Evolutionary conservation across 2,888 invertebrate genomes (phyloP), one percentile per base, ranked within the genome.

Genomic region (Rhamphomyia laevipes): DNA sequence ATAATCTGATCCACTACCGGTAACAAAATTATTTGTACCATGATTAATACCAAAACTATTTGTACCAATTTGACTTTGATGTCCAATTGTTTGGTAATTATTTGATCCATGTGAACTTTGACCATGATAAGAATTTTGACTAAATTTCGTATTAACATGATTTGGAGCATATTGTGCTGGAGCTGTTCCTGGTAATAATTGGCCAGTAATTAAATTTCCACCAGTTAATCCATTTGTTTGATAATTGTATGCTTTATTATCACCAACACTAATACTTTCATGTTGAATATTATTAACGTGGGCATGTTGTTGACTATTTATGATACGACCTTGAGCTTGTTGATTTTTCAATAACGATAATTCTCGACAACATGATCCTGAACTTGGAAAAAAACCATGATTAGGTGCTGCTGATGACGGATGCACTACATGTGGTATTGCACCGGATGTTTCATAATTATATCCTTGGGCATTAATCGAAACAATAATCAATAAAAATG

Each of bases 141-240:
- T 27, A 27, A 7, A 27, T 27, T 27, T 27, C 4, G 2, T 27
- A 27, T 27, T 27, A 7, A 27, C 23, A 27, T 35, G 35, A 35
- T 35, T 35, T n/a, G 35, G n/a, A 35, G 35, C 35, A 35, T 35
- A 35, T n/a, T n/a, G n/a, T n/a, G 35, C n/a, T 35, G 35, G n/a
- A 13, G 13, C 35, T 13, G 49, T 48, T 33, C 47, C 13, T 35
- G 35, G n/a, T n/a, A 35, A 65, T 21, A 68, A 70, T 53, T 23
- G 23, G 4, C 43, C 27, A 43, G 12, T 21, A 27, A 27, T 21
- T 23, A 40, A 17, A 17, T n/a, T 42, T 45, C 46, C 47, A 45
- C 21, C 41, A 40, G 21, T 16, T 13, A 15, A 18, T 31, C 37
- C 42, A n/a, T 38, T n/a, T 18, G 18, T 3, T 21, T 41, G 21